Evolutionary conservation across 2,797 vertebrate species (phyloP).

Genomic region (Hoplostethus atlanticus): DNA sequence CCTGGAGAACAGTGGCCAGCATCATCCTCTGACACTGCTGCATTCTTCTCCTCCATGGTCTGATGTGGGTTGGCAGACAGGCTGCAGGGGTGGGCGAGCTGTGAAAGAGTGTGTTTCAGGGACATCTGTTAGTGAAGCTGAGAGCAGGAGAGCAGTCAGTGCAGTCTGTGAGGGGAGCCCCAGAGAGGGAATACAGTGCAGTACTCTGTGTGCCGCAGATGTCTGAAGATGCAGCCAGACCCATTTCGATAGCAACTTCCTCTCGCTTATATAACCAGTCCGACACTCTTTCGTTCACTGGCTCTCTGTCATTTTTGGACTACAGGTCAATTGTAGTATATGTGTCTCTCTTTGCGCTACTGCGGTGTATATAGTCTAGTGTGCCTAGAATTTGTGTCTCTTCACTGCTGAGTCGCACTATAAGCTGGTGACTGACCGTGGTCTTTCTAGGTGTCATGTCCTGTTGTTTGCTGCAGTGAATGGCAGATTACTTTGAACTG

Average conservation of each 20-base stretch:
- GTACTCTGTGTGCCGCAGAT: conserved; percentile 69
- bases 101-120: conserved; percentile 70
- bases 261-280: conserved; percentile 38
- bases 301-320: conserved; percentile 3
- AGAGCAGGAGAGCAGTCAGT: conserved; percentile 52
- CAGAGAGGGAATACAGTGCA: conserved; percentile 59
- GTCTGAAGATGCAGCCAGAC: conserved; percentile 60
- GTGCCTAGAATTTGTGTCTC: conserved; percentile 11
- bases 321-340: not conserved
- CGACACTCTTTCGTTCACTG: conserved; percentile 17
- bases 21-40: conserved; percentile 64
- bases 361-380: not conserved
- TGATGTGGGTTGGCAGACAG: conserved; percentile 72
- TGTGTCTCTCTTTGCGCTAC: not conserved
- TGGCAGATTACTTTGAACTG: conserved; percentile 13
- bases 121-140: conserved; percentile 73
- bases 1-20: conserved; percentile 59
- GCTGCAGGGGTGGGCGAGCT: conserved; percentile 52
- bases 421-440: not conserved
- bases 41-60: conserved; percentile 65
- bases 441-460: conserved; percentile 13
- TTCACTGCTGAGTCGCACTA: not conserved
- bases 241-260: conserved; percentile 42
- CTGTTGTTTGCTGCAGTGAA: conserved; percentile 15
- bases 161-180: conserved; percentile 43